These are phyloP conservation scores for Polydrusus cervinus DNA, from an alignment of 2,888 invertebrate species.

Conservation along the genomic window DNA sequence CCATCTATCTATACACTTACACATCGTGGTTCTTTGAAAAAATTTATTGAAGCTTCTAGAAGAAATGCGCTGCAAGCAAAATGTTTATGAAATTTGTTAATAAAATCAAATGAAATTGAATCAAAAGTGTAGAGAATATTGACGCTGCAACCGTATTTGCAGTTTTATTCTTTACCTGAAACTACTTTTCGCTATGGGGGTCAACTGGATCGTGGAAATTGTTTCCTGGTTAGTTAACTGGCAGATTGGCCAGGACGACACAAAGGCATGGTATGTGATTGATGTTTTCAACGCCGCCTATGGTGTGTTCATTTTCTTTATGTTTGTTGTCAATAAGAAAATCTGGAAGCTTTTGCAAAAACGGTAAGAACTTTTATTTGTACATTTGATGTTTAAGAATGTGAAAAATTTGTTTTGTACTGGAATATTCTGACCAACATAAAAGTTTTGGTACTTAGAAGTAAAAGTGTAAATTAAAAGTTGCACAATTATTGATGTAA, in stretches of 20 bases:
- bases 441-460: background rate
- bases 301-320: conserved; percentile 81
- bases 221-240: conserved; percentile 78
- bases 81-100: no score
- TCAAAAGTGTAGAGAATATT: background rate
- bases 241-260: conserved; percentile 61
- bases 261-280: conserved; percentile 76
- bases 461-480: no score
- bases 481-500: no score
- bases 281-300: conserved; percentile 81
- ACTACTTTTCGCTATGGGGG: conserved; percentile 89
- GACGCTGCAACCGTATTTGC: no score
- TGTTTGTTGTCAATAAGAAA: conserved; percentile 83
- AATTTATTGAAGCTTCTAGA: no score
- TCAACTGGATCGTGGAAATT: conserved; percentile 88
- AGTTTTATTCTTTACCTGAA: conserved; percentile 88
- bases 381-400: background rate
- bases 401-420: background rate
- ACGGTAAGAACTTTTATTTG: conserved; percentile 70
- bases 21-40: no score
- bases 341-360: conserved; percentile 77
- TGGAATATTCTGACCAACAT: background rate
- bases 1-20: no score
- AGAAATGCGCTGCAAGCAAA: no score
- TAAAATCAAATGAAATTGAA: no score